These are phyloP conservation scores for Crenuchus spilurus DNA, from an alignment of 2,797 vertebrate species.

Conservation along the genomic window DNA sequence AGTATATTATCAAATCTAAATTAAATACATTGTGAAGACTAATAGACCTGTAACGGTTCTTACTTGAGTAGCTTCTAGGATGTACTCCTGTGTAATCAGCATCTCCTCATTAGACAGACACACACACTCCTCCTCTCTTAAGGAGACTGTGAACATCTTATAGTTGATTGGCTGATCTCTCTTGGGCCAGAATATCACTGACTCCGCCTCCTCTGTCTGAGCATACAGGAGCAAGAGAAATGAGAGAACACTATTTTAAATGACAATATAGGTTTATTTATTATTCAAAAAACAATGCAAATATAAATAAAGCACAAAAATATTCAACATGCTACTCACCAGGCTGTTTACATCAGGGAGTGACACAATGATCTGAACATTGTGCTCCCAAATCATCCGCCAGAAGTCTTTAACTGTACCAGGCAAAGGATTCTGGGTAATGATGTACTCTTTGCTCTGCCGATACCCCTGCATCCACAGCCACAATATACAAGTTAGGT, in stretches of 20 bases:
- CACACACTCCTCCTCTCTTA: conserved; percentile 84
- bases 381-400: conserved; percentile 98
- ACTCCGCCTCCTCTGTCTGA: conserved; percentile 80
- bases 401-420: conserved; percentile 93
- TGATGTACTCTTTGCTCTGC: conserved; percentile 89
- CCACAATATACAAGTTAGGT: neutral
- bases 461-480: conserved; percentile 84
- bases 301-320: neutral
- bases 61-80: conserved; percentile 92
- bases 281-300: neutral
- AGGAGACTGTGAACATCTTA: conserved; percentile 88
- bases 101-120: conserved; percentile 92
- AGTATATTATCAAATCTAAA: too few relatives aligned
- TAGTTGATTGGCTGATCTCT: conserved; percentile 88
- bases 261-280: neutral
- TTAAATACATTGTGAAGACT: too few relatives aligned
- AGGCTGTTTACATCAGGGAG: conserved; percentile 81
- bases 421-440: conserved; percentile 92
- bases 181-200: conserved; percentile 85
- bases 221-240: conserved; percentile 33
- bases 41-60: neutral
- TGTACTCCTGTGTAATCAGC: conserved; percentile 88
- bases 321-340: conserved; percentile 71
- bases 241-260: neutral
- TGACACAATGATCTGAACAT: conserved; percentile 87